Evolutionary conservation across 2,888 invertebrate genomes (phyloP).

Genomic region (Candidula unifasciata): DNA sequence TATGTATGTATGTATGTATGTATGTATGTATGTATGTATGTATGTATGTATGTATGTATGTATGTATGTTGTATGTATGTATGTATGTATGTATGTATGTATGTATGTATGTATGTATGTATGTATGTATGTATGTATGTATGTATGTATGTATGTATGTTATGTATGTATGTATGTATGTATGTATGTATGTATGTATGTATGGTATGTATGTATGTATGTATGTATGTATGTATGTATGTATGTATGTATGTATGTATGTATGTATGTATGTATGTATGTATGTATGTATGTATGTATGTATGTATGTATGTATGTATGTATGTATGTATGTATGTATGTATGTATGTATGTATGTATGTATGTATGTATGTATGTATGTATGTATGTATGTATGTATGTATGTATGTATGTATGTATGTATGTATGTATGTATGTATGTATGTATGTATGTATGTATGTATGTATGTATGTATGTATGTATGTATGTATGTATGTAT

Average conservation of each 20-base stretch:
- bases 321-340: conserved; percentile 4
- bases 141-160: no score
- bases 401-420: neutral
- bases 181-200: no score
- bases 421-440: neutral
- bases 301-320: conserved; percentile 7
- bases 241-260: conserved; percentile 7
- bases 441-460: neutral
- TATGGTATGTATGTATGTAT: neutral
- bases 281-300: conserved; percentile 7
- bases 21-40: no score
- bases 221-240: conserved; percentile 7
- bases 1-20: no score
- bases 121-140: no score
- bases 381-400: neutral
- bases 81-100: no score
- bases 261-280: conserved; percentile 7
- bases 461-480: no score
- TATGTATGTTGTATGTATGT: no score
- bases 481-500: no score
- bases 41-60: no score
- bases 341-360: neutral
- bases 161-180: no score
- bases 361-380: neutral
- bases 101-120: no score